phyloP scores from a whole-genome alignment of 2,888 invertebrate species.

The Agrotis clavis region DNA sequence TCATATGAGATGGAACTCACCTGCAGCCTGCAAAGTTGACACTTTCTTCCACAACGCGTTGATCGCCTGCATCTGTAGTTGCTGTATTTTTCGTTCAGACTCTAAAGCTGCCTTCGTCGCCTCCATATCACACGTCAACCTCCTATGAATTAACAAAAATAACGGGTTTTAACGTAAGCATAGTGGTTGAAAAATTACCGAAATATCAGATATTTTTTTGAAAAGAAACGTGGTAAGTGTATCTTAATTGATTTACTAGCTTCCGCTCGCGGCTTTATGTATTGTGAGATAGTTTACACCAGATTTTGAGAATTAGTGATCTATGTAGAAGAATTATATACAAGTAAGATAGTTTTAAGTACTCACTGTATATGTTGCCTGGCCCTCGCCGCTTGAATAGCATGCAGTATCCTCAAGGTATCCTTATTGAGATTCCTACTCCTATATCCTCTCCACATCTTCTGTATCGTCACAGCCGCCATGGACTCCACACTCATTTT shows the following conservation, averaged over 20 bases:
- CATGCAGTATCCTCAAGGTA: slow-evolving; percentile 92
- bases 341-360: too few relatives aligned
- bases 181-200: background rate
- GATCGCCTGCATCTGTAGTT: slow-evolving; percentile 97
- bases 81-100: slow-evolving; percentile 96
- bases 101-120: slow-evolving; percentile 96
- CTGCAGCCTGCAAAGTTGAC: slow-evolving; percentile 92
- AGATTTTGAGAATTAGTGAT: too few relatives aligned
- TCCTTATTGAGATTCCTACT: slow-evolving; percentile 94
- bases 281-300: too few relatives aligned
- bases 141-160: slow-evolving; percentile 87
- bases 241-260: too few relatives aligned
- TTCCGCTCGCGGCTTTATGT: too few relatives aligned
- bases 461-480: slow-evolving; percentile 96
- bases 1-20: slow-evolving; percentile 63
- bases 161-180: background rate
- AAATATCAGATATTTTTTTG: too few relatives aligned
- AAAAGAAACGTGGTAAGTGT: too few relatives aligned
- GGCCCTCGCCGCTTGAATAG: slow-evolving; percentile 94
- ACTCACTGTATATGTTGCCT: slow-evolving; percentile 96
- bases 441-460: slow-evolving; percentile 96
- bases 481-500: slow-evolving; percentile 82
- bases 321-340: too few relatives aligned
- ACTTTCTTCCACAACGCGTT: slow-evolving; percentile 97
- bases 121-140: slow-evolving; percentile 96